A percentile compares a stretch with the other conserved stretches of the same genome.
Conservation (phyloP, 2,888 invertebrate species). For the Pharmacophagus antenor region DNA sequence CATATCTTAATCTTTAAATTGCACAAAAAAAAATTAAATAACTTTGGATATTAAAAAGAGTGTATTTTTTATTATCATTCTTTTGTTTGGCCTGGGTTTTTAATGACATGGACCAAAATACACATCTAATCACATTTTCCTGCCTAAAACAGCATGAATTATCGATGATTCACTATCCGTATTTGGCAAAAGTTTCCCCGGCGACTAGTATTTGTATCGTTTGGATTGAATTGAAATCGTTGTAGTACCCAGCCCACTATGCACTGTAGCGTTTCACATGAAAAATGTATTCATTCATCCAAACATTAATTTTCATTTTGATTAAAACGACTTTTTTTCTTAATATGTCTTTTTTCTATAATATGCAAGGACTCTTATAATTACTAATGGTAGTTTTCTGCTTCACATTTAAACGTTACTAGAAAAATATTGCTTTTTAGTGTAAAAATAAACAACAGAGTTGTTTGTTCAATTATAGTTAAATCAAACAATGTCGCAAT, state of each 20-base stretch:
- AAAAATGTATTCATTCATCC: background rate
- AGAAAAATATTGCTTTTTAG: too few species aligned
- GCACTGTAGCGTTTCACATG: background rate
- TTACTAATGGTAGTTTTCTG: too few species aligned
- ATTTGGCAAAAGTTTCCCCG: slow-evolving; percentile 14
- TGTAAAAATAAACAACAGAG: background rate
- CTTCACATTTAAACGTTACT: too few species aligned
- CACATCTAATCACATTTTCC: background rate
- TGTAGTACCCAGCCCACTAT: background rate
- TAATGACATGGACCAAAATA: background rate
- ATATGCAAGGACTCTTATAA: too few species aligned
- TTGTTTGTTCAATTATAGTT: slow-evolving; percentile 2
- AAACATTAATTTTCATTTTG: too few species aligned
- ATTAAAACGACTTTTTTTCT: too few species aligned
- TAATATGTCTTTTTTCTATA: too few species aligned
- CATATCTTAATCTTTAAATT: too few species aligned
- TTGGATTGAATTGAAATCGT: slow-evolving; percentile 20
- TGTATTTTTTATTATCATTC: background rate
- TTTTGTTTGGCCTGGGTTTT: background rate
- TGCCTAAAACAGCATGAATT: background rate
- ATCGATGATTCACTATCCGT: background rate
- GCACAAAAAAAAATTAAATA: too few species aligned
- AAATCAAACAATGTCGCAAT: slow-evolving; percentile 8
- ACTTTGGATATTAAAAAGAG: background rate
- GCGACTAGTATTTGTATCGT: background rate